Evolutionary conservation across 2,888 invertebrate species (phyloP), one percentile per base, ranked within the genome.

Genomic region (Drosophila recens): DNA sequence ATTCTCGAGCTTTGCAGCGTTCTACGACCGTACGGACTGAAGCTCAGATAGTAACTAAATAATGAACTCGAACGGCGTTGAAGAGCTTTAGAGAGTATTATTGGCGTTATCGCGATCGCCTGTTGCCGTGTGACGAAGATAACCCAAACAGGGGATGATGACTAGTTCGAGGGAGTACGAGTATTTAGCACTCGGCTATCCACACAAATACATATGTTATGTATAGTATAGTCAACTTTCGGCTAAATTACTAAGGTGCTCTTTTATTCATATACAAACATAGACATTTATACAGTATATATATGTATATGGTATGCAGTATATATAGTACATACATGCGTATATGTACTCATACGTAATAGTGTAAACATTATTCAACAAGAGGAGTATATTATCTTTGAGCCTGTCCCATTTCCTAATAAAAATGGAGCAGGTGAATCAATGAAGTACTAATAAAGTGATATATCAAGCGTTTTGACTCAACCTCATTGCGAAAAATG

Each of bases 31-130:
- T 6, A 15, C 40, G 20, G 36, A 30, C n/a, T 43, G 75, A 67
- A 65, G 49, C 34, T 51, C 46, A 15, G 23, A 52, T 36, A 27
- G 0, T 15, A 65, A 76, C 75, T 76, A 27, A 77, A 76, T 52
- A 43, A 17, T 20, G 2, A 0, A 11, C 13, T 20, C 17, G 0
- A 30, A 23, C 20, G 5, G 9, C n/a, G 20, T 38, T 23, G 13
- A 36, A 17, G 13, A 4, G 33, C 20, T 34, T 42, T 53, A 6
- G 15, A 13, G 33, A 33, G 30, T n/a, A 33, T 33, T 23, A 34
- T 52, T 42, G 20, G 13, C 9, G 27, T 8, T 43, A 33, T 52
- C n/a, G 42, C 46, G 46, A 58, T 53, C 40, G 40, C 11, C 33
- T 34, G 56, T 54, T 67, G 53, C 67, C 40, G 54, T 36, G 63